A percentile compares a stretch with the other conserved stretches of the same genome.
phyloP scores from a whole-genome alignment of 2,888 invertebrate genomes.

The Ptychoptera albimana region DNA sequence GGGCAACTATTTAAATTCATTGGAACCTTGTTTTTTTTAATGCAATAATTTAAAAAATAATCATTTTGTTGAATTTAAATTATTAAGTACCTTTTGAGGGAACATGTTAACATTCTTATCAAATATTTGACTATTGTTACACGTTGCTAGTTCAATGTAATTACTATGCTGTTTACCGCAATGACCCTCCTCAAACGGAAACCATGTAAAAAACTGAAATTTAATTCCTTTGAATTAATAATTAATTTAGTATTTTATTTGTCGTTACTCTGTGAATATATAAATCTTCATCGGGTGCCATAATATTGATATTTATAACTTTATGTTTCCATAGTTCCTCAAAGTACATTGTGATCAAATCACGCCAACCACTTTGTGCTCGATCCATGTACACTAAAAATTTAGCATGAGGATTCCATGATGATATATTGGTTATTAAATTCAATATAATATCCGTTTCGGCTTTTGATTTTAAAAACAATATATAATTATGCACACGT shows the following conservation, averaged over 20 bases:
- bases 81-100: slow-evolving; percentile 1
- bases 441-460: background rate
- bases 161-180: slow-evolving; percentile 4
- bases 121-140: background rate
- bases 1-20: slow-evolving; percentile 1
- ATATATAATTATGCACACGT: slow-evolving; percentile 3
- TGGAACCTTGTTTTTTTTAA: background rate
- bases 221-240: background rate
- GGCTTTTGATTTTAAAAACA: background rate
- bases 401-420: slow-evolving; percentile 6
- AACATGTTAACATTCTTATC: background rate
- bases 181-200: slow-evolving; percentile 4
- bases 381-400: slow-evolving; percentile 3
- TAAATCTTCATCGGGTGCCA: background rate
- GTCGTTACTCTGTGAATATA: background rate
- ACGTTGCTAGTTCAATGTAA: background rate
- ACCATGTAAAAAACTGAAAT: slow-evolving; percentile 3
- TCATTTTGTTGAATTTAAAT: too few species aligned
- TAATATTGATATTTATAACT: background rate
- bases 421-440: background rate
- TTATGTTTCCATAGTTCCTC: slow-evolving; percentile 1
- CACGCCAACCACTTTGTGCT: background rate
- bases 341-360: background rate
- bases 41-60: too few species aligned
- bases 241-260: too few species aligned